phyloP scores from a whole-genome alignment of 2,888 invertebrate genomes.

The Girardia tigrina region DNA sequence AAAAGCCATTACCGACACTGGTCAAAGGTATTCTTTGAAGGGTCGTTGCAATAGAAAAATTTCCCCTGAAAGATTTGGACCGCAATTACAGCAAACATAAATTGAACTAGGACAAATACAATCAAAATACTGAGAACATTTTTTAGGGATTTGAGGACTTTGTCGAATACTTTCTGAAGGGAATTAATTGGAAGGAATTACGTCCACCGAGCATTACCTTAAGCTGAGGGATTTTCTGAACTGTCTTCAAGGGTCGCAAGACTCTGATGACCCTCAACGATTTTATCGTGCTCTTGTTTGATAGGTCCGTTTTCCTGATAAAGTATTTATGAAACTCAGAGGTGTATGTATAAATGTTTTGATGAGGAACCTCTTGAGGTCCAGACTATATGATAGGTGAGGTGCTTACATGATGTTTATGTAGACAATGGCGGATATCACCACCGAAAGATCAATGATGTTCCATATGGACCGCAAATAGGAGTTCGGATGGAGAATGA shows the following conservation, averaged over 20 bases:
- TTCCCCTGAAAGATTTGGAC: slow-evolving; percentile 97
- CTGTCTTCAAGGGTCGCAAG: slow-evolving; percentile 96
- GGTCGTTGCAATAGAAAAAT: slow-evolving; percentile 90
- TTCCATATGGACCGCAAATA: slow-evolving; percentile 97
- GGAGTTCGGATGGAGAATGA: slow-evolving; percentile 88
- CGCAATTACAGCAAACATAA: slow-evolving; percentile 96
- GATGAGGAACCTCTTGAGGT: neutral
- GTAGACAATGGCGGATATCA: slow-evolving; percentile 89
- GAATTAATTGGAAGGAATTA: neutral
- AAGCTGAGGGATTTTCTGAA: slow-evolving; percentile 97
- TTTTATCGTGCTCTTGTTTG: slow-evolving; percentile 94
- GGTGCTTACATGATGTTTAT: slow-evolving; percentile 44
- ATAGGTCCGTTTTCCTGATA: slow-evolving; percentile 39
- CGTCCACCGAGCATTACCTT: no score
- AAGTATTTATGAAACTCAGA: no score
- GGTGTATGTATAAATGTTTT: no score
- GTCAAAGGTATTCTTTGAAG: slow-evolving; percentile 75
- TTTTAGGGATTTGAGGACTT: slow-evolving; percentile 96
- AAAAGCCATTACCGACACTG: slow-evolving; percentile 94
- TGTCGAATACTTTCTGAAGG: slow-evolving; percentile 86
- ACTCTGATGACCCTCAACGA: slow-evolving; percentile 94
- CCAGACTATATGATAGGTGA: neutral
- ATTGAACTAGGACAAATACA: slow-evolving; percentile 97
- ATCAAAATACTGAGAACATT: slow-evolving; percentile 98
- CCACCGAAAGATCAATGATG: slow-evolving; percentile 95